A percentile compares a stretch with the other conserved stretches of the same genome.
phyloP scores from a whole-genome alignment of 2,113 vertebrate genomes.

The Xerus inauris region DNA sequence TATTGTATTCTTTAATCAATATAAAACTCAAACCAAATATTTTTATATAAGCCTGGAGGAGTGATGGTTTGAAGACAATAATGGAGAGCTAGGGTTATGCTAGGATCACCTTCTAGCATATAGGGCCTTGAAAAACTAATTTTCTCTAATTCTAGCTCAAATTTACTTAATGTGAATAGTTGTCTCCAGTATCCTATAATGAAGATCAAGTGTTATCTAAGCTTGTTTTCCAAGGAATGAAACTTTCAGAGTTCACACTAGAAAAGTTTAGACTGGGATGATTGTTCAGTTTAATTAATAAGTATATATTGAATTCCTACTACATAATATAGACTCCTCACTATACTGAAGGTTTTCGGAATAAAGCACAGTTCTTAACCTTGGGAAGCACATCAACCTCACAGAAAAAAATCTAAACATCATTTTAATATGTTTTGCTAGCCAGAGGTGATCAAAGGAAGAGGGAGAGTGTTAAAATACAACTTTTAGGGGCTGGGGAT shows the following conservation, averaged over 20 bases:
- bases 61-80: background rate
- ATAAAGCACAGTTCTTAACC: background rate
- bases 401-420: background rate
- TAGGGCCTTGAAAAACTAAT: background rate
- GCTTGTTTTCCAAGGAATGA: background rate
- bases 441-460: background rate
- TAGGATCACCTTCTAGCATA: background rate
- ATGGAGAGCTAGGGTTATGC: background rate
- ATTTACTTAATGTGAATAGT: background rate
- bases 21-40: background rate
- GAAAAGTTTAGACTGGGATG: background rate
- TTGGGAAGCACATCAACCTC: background rate
- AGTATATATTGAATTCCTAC: background rate
- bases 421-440: background rate
- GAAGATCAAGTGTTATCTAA: background rate
- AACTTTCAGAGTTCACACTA: background rate
- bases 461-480: background rate
- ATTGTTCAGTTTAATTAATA: background rate
- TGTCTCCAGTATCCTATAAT: background rate
- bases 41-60: background rate
- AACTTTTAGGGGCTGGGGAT: background rate
- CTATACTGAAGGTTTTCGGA: background rate
- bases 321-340: background rate
- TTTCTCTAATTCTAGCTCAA: background rate
- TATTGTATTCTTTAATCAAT: background rate